Base-by-base conservation (phyloP, 2,113 vertebrate species). In the Neodon shergylaensis region DNA sequence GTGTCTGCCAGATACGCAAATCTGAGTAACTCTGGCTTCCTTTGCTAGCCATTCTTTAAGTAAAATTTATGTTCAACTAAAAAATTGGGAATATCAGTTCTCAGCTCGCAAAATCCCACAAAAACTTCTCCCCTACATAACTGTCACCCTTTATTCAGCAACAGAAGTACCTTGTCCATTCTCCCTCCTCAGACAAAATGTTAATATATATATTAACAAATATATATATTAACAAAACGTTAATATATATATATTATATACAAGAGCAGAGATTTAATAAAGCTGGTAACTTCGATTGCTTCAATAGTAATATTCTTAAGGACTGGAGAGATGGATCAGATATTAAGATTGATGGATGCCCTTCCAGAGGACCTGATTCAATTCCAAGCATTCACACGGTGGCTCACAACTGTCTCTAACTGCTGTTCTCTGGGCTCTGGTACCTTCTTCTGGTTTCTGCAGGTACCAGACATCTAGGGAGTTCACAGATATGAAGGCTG, bases 1-100 rank as follows among this genome's bases (percentile, higher is more conserved):
- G 68, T 79, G 88, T 76, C 96, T 97, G 96, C 92, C 96, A 95
- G 95, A 94, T n/a, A 91, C 79, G 82, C 73, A 94, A 77, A 91
- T 94, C 85, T 88, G 92, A 94, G 94, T 86, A 94, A 90, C 87
- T 95, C 52, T 77, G 54, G 22, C 39, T 63, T 94, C 95, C 92
- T 92, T 88, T 97, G 72, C 90, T 94, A 94, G 68, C 95, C 82
- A 49, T 84, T 94, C 86, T 94, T 94, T 88, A 91, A 93, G 90
- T 79, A 94, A 93, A 95, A 93, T 74, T 74, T 82, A 78, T 49
- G 42, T 70, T 84, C 26, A 10, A 7, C 52, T 54, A 65, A 61
- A 73, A 90, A 90, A 86, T 77, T 12, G 7, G 42, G 44, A 70
- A 79, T 44, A 82, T 81, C 83, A 42, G 26, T 76, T 84, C 83